Evolutionary conservation across 2,888 invertebrate species (phyloP).

Genomic region (Leptinotarsa tumamoca): DNA sequence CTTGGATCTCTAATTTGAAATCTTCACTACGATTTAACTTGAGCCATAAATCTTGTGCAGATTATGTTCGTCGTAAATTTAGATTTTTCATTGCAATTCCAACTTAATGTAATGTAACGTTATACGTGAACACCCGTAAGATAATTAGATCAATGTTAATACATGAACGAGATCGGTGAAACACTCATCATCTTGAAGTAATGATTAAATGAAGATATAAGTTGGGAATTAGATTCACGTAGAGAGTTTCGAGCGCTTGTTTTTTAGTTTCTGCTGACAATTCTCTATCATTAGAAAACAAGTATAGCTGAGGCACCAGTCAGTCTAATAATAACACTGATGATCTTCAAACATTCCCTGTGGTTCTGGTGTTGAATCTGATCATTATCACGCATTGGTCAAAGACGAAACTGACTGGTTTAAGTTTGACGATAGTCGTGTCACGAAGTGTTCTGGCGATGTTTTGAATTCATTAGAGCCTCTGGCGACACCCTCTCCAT

Average conservation of each 20-base stretch:
- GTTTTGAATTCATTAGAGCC: no score
- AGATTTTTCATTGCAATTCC: not conserved
- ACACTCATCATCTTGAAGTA: not conserved
- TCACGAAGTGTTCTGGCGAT: no score
- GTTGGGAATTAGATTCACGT: not conserved
- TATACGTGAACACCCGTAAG: slow-evolving; percentile 7
- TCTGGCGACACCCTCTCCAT: no score
- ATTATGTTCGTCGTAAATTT: slow-evolving; percentile 13
- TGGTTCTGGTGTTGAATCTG: no score
- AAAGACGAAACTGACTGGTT: no score
- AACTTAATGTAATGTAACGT: slow-evolving; percentile 15
- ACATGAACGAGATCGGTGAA: not conserved
- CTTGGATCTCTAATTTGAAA: slow-evolving; percentile 5
- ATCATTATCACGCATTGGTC: no score
- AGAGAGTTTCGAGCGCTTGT: not conserved
- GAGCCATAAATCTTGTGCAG: slow-evolving; percentile 1
- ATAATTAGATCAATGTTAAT: slow-evolving; percentile 9
- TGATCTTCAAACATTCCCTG: no score
- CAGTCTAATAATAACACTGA: no score
- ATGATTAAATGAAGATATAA: not conserved
- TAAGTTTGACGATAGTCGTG: no score
- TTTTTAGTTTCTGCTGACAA: not conserved
- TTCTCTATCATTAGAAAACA: no score
- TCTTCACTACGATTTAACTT: slow-evolving; percentile 17
- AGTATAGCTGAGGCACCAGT: no score